phyloP scores from a whole-genome alignment of 2,797 vertebrate genomes.

The Anolis apletophallus region DNA sequence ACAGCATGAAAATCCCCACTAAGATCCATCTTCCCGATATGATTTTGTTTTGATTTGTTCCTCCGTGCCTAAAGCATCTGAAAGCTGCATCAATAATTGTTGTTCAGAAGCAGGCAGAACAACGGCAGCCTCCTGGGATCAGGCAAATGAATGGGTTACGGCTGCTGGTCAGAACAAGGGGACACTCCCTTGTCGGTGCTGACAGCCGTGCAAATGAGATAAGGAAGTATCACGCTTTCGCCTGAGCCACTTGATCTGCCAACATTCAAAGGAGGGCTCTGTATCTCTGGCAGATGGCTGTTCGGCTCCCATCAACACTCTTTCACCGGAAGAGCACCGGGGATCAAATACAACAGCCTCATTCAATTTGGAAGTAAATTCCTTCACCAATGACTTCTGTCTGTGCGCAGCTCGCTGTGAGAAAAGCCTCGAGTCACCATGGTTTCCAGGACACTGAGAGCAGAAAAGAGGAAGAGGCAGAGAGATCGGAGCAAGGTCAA shows the following conservation, averaged over 20 bases:
- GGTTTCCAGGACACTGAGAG: background rate
- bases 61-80: constrained; percentile 23
- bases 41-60: fast-evolving
- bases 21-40: background rate
- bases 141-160: constrained; percentile 1
- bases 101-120: constrained; percentile 50
- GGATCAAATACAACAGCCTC: background rate
- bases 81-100: constrained; percentile 46
- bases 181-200: background rate
- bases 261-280: constrained; percentile 28
- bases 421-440: background rate
- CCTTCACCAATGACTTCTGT: background rate
- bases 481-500: background rate
- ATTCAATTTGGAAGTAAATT: background rate
- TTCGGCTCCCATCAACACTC: background rate
- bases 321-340: background rate
- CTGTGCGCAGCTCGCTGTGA: background rate
- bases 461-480: background rate
- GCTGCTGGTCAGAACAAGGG: background rate
- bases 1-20: background rate
- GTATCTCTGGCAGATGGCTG: constrained; percentile 1
- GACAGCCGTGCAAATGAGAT: constrained; percentile 35
- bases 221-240: background rate
- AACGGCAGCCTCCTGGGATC: constrained; percentile 22
- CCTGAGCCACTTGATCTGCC: background rate